Base-by-base conservation (phyloP, 2,113 vertebrate species). In the Bothrops jararaca region DNA sequence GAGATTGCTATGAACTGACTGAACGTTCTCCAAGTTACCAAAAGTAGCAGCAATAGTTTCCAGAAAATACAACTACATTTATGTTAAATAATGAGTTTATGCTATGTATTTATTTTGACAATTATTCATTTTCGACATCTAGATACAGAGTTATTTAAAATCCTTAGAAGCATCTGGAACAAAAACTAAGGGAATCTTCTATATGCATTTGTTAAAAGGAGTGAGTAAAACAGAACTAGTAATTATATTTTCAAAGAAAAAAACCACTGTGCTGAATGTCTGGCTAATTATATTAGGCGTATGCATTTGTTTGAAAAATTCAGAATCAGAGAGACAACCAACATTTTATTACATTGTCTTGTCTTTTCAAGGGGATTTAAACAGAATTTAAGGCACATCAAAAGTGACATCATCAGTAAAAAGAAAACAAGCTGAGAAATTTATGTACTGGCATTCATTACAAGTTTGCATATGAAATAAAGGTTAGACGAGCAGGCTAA, bases 11-110 rank as follows among this genome's bases (percentile, higher is more conserved):
- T 2, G 93, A 12, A n/a, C 93, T 95, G 94, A 93, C 87, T 91
- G 64, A 94, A 93, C 23, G 23, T 91, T 93, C 92, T 91, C 91
- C 45, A n/a, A 88, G 6, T 94, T 93, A 91, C 89, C 91, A 95
- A 94, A 95, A 95, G 85, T 56, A 57, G 42, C 9, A 54, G 39
- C 22, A 3, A 91, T 39, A 23, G 93, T 92, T 5, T 57, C 87
- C n/a, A 45, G 18, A n/a, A 64, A 9, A 24, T 15, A 93, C 94
- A 92, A 29, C 56, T 85, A 9, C 86, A 89, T 3, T 64, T 94
- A 85, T 60, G 29, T 39, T n/a, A 54, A 95, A 93, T 69, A 91
- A 86, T 87, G 22, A 50, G 1, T 80, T 93, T 57, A 20, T 92
- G 13, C 39, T 91, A 64, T 5, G 15, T 53, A 94, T 58, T 91